phyloP scores from a whole-genome alignment of 2,797 vertebrate genomes.

The Ciconia nigra region DNA sequence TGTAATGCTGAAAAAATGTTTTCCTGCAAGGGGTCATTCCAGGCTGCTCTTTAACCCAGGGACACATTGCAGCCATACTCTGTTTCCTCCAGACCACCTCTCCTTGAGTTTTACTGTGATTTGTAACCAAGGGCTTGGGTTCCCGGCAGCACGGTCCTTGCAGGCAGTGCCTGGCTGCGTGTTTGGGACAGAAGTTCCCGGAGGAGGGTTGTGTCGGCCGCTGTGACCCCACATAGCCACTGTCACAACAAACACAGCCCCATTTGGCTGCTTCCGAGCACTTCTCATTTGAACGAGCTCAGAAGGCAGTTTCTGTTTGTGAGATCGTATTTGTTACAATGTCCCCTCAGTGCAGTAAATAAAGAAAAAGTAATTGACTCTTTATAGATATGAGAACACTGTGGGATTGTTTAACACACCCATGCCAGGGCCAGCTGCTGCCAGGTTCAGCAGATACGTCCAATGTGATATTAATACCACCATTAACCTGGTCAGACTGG shows the following conservation, averaged over 20 bases:
- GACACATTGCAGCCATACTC: background rate
- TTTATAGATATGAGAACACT: background rate
- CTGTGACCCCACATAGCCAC: background rate
- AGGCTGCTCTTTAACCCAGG: background rate
- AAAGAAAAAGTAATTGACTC: background rate
- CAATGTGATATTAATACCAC: background rate
- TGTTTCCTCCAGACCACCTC: background rate
- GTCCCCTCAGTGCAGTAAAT: background rate
- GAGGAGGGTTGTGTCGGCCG: fast-evolving
- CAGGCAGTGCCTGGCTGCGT: background rate
- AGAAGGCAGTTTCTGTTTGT: background rate
- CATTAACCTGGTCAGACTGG: background rate
- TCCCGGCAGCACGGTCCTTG: background rate
- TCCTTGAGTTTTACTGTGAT: background rate
- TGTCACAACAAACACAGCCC: background rate
- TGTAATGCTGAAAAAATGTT: background rate
- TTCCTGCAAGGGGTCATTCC: background rate
- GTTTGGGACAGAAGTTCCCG: background rate
- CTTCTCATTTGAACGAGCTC: background rate
- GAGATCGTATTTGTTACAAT: background rate
- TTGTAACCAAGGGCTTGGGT: background rate
- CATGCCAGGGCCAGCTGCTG: background rate
- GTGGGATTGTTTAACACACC: background rate
- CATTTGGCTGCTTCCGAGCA: background rate
- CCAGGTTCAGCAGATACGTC: fast-evolving